Conservation (phyloP, 2,888 invertebrate species). For the Plebejus anna region DNA sequence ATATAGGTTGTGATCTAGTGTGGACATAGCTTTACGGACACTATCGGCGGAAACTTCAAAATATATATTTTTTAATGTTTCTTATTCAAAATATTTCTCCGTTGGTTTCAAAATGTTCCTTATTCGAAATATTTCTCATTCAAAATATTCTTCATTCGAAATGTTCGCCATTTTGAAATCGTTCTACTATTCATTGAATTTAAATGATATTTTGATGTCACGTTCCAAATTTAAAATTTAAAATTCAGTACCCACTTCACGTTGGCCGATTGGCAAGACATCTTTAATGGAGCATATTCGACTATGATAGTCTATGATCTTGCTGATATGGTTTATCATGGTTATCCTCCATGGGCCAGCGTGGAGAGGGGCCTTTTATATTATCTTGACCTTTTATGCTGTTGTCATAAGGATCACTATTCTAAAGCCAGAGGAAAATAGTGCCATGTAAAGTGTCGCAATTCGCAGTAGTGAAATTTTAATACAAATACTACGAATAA, state of each 20-base stretch:
- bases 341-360: too few species aligned
- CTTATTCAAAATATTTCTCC: too few species aligned
- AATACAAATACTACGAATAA: not conserved
- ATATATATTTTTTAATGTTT: not conserved
- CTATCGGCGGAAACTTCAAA: not conserved
- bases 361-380: too few species aligned
- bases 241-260: not conserved
- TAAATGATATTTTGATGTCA: not conserved
- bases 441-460: not conserved
- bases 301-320: too few species aligned
- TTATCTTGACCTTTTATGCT: too few species aligned
- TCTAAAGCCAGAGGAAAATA: not conserved
- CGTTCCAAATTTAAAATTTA: not conserved
- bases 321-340: too few species aligned
- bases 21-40: slow-evolving; percentile 29
- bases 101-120: too few species aligned
- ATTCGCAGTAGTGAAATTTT: not conserved
- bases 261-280: too few species aligned
- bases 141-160: too few species aligned
- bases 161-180: too few species aligned
- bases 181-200: not conserved
- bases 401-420: not conserved
- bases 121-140: too few species aligned
- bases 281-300: too few species aligned
- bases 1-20: slow-evolving; percentile 50